Evolutionary conservation across 2,797 vertebrate species (phyloP).

Genomic region (Hoplostethus mediterraneus): DNA sequence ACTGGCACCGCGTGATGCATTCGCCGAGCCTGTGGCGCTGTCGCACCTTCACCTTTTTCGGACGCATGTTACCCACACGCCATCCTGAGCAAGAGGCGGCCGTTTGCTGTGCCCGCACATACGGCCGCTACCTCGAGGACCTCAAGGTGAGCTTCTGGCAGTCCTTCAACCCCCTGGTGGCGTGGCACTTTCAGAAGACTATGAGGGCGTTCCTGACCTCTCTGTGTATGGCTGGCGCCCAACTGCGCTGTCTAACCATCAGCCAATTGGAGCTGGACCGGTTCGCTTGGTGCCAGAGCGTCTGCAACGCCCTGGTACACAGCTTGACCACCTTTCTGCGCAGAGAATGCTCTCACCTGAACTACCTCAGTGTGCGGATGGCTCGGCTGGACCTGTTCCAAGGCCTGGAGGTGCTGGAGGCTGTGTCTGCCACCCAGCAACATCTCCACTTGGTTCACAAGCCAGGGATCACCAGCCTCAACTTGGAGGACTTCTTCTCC

Average conservation of each 20-base stretch:
- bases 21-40: slow-evolving; percentile 80
- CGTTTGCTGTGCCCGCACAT: slow-evolving; percentile 78
- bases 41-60: slow-evolving; percentile 76
- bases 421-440: too few species aligned
- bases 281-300: slow-evolving; percentile 70
- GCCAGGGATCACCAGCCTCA: slow-evolving; percentile 51
- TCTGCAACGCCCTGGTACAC: slow-evolving; percentile 67
- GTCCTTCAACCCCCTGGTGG: slow-evolving; percentile 67
- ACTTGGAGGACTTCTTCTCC: too few species aligned
- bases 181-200: slow-evolving; percentile 77
- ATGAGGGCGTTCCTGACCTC: slow-evolving; percentile 71
- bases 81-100: slow-evolving; percentile 64
- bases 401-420: slow-evolving; percentile 74
- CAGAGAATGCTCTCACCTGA: slow-evolving; percentile 72
- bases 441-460: too few species aligned
- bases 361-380: slow-evolving; percentile 75
- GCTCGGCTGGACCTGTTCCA: slow-evolving; percentile 76
- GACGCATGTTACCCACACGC: slow-evolving; percentile 57
- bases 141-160: slow-evolving; percentile 79
- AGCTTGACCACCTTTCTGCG: slow-evolving; percentile 76
- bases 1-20: slow-evolving; percentile 77
- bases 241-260: slow-evolving; percentile 67
- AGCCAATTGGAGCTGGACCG: slow-evolving; percentile 77
- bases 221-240: slow-evolving; percentile 69
- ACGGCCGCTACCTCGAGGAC: slow-evolving; percentile 76